Evolutionary conservation across 2,797 vertebrate species (phyloP).

Genomic region (Allobates femoralis): DNA sequence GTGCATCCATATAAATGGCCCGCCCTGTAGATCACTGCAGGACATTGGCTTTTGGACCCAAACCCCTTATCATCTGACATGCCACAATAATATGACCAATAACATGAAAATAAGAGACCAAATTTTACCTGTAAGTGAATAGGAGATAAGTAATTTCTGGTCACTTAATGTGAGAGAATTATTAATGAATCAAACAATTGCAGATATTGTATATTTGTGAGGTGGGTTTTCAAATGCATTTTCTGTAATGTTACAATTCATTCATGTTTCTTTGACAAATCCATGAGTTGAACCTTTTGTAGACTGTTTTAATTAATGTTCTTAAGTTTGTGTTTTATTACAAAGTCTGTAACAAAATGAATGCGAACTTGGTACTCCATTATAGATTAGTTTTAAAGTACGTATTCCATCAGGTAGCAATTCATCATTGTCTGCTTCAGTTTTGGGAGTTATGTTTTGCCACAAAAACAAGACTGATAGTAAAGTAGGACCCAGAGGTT

Average conservation of each 20-base stretch:
- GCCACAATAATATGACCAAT: background rate
- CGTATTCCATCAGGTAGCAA: background rate
- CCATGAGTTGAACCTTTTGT: background rate
- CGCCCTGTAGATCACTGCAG: background rate
- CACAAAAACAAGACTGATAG: background rate
- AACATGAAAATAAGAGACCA: background rate
- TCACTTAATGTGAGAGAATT: background rate
- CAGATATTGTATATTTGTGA: too few relatives aligned
- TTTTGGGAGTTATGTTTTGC: background rate
- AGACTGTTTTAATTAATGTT: background rate
- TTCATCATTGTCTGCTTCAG: background rate
- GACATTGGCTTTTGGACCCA: background rate
- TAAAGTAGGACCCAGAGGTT: slow-evolving; percentile 16
- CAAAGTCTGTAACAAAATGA: background rate
- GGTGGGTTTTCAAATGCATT: background rate
- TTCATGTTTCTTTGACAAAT: background rate
- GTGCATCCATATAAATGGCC: too few relatives aligned
- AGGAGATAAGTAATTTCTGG: background rate
- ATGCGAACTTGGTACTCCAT: background rate
- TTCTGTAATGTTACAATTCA: background rate
- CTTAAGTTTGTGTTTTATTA: background rate
- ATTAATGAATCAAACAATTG: background rate
- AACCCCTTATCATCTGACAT: background rate
- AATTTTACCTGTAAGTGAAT: background rate
- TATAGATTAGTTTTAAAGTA: background rate